Conservation (phyloP, 2,113 vertebrate species). For the Osmerus eperlanus region DNA sequence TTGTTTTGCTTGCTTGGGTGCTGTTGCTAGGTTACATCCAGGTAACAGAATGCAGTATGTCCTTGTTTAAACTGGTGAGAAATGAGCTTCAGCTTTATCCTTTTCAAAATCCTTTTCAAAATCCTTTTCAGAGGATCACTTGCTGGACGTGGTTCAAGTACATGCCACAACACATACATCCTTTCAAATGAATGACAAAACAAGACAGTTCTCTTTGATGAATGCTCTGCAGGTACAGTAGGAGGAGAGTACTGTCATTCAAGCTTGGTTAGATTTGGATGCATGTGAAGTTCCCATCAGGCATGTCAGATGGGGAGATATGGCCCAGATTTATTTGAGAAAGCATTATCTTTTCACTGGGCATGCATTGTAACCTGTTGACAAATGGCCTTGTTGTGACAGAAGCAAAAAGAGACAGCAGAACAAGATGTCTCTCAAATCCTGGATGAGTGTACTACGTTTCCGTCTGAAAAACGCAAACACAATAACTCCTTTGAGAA, state of each 20-base stretch:
- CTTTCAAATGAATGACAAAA: neutral
- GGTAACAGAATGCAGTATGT: conserved; percentile 20
- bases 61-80: conserved; percentile 31
- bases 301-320: neutral
- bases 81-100: conserved; percentile 22
- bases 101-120: conserved; percentile 42
- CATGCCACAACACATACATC: neutral
- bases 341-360: neutral
- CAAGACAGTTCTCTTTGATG: too few species aligned
- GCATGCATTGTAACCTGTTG: neutral
- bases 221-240: too few species aligned
- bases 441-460: too few species aligned
- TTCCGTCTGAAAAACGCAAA: too few species aligned
- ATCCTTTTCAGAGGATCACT: too few species aligned
- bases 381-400: neutral
- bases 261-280: too few species aligned
- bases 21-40: conserved; percentile 57
- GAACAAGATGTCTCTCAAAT: neutral
- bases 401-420: neutral
- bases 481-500: too few species aligned
- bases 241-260: too few species aligned
- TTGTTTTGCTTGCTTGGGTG: conserved; percentile 27
- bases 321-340: neutral
- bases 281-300: neutral
- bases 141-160: conserved; percentile 11